Conservation (phyloP, 2,113 vertebrate genomes). For the Grammomys surdaster region DNA sequence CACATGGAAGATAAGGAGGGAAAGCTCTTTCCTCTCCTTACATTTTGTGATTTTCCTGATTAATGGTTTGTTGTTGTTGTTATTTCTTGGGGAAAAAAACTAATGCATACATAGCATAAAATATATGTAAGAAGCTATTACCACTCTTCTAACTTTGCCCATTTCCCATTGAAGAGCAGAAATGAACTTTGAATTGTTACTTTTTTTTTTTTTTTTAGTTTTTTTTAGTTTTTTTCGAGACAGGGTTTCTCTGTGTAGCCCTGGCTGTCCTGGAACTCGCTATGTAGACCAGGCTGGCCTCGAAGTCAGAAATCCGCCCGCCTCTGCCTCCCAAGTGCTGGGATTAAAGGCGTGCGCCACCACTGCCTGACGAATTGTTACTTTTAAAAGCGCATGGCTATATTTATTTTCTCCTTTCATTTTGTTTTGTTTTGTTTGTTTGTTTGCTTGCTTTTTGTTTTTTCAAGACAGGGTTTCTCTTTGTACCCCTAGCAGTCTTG, state of each 20-base stretch:
- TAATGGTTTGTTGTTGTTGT: background rate
- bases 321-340: too few relatives aligned
- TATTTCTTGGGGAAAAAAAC: too few relatives aligned
- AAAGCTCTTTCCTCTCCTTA: background rate
- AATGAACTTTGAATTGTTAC: background rate
- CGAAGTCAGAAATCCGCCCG: too few relatives aligned
- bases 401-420: background rate
- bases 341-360: too few relatives aligned
- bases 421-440: background rate
- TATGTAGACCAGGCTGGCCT: too few relatives aligned
- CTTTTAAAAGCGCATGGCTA: background rate
- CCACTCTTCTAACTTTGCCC: background rate
- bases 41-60: slow-evolving; percentile 1
- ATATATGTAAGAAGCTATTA: background rate
- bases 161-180: slow-evolving; percentile 18
- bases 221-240: too few relatives aligned
- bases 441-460: background rate
- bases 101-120: background rate
- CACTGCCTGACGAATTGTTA: too few relatives aligned
- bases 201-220: background rate
- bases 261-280: too few relatives aligned
- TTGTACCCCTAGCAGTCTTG: background rate
- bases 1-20: background rate
- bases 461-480: background rate
- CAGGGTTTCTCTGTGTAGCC: too few relatives aligned